phyloP scores from a whole-genome alignment of 2,888 invertebrate species.

The Timandra comae region DNA sequence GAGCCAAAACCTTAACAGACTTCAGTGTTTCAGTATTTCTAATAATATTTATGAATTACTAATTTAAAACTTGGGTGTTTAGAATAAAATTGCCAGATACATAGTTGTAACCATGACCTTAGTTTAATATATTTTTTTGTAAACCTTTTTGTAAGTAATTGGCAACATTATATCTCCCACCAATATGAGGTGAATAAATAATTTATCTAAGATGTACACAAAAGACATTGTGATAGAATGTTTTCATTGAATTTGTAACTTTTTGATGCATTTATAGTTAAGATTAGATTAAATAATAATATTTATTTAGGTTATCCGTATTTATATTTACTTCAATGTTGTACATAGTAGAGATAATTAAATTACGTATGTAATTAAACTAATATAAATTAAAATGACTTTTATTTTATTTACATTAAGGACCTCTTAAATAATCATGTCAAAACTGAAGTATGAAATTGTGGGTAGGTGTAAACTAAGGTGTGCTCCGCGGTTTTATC shows the following conservation, averaged over 20 bases:
- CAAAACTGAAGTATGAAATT: too few species aligned
- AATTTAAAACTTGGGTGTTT: conserved; percentile 21
- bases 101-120: conserved; percentile 46
- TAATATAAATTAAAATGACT: conserved; percentile 46
- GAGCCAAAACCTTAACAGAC: conserved; percentile 4
- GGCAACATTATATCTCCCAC: conserved; percentile 41
- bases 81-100: conserved; percentile 42
- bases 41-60: conserved; percentile 11
- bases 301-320: conserved; percentile 63
- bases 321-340: conserved; percentile 54
- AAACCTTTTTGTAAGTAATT: conserved; percentile 17
- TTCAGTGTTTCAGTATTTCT: conserved; percentile 18
- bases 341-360: conserved; percentile 63
- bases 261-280: conserved; percentile 63
- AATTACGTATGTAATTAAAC: conserved; percentile 68
- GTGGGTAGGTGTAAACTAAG: too few species aligned
- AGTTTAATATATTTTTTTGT: conserved; percentile 30
- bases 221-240: conserved; percentile 67
- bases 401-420: too few species aligned
- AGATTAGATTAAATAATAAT: conserved; percentile 33
- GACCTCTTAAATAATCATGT: too few species aligned
- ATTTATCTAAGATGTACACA: conserved; percentile 46
- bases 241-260: conserved; percentile 51
- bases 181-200: conserved; percentile 33
- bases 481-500: too few species aligned